Conservation (phyloP, 2,888 invertebrate genomes). For the Nomada lathburiana region DNA sequence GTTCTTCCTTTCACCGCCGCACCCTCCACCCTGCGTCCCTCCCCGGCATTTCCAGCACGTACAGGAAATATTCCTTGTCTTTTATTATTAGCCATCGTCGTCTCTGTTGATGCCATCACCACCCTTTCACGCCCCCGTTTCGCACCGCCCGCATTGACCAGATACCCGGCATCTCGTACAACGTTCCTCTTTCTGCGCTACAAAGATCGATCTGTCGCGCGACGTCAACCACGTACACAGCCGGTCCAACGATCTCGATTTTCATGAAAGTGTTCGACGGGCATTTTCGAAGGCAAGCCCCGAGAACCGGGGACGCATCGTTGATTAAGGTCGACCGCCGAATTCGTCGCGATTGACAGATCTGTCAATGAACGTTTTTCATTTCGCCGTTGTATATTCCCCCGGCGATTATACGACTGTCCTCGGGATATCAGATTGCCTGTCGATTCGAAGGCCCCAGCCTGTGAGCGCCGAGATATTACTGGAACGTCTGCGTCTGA, state of each 20-base stretch:
- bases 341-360: constrained; percentile 8
- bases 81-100: constrained; percentile 53
- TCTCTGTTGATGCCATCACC: constrained; percentile 13
- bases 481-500: constrained; percentile 11
- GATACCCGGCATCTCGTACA: constrained; percentile 29
- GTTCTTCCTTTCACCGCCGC: constrained; percentile 12
- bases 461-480: background rate
- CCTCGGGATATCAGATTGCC: constrained; percentile 14
- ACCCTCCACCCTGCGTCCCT: too few relatives aligned
- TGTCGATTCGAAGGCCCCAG: constrained; percentile 19
- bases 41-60: constrained; percentile 4
- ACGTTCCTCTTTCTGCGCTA: constrained; percentile 41
- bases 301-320: background rate
- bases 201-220: constrained; percentile 51
- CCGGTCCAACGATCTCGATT: constrained; percentile 5
- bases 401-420: constrained; percentile 19
- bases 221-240: background rate
- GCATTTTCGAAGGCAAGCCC: background rate
- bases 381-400: background rate
- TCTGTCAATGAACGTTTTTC: constrained; percentile 16
- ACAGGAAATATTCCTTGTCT: constrained; percentile 54
- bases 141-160: constrained; percentile 6
- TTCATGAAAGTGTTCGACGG: constrained; percentile 28
- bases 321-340: constrained; percentile 21
- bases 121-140: constrained; percentile 32